Percentiles rank a stretch among this genome's conserved stretches.
Evolutionary conservation across 2,797 vertebrate genomes (phyloP).

Genomic region (Danio kyathit): DNA sequence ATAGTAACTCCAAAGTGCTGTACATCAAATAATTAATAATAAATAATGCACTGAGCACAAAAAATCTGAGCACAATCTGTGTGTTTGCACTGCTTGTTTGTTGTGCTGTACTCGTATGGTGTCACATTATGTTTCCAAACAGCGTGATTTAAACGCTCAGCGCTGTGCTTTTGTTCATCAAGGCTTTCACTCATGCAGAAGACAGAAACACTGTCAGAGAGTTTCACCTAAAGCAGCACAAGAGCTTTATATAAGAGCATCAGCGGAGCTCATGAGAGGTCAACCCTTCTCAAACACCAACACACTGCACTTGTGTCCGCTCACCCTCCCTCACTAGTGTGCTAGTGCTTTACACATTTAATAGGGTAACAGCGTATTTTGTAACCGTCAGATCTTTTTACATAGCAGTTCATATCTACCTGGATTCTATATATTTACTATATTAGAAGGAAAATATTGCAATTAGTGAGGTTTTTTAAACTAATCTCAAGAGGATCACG

Average conservation of each 20-base stretch:
- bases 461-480: too few relatives aligned
- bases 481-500: too few relatives aligned
- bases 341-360: neutral
- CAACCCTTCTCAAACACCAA: slow-evolving; percentile 13
- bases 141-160: neutral
- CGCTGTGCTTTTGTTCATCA: neutral
- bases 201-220: slow-evolving; percentile 10
- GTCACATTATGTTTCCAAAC: neutral
- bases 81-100: neutral
- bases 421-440: neutral
- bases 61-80: too few relatives aligned
- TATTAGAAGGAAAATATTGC: too few relatives aligned
- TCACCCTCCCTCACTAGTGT: neutral
- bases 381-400: neutral
- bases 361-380: neutral
- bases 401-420: too few relatives aligned
- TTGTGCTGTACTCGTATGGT: neutral
- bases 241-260: slow-evolving; percentile 41
- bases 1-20: too few relatives aligned
- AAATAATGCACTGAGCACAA: too few relatives aligned
- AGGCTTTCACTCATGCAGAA: neutral
- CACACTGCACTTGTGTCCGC: slow-evolving; percentile 2
- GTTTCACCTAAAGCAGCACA: slow-evolving; percentile 15
- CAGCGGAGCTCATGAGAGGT: slow-evolving; percentile 17
- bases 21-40: too few relatives aligned